Evolutionary conservation across 2,888 invertebrate genomes (phyloP), one percentile per base, ranked within the genome.

Genomic region (Xylota segnis): DNA sequence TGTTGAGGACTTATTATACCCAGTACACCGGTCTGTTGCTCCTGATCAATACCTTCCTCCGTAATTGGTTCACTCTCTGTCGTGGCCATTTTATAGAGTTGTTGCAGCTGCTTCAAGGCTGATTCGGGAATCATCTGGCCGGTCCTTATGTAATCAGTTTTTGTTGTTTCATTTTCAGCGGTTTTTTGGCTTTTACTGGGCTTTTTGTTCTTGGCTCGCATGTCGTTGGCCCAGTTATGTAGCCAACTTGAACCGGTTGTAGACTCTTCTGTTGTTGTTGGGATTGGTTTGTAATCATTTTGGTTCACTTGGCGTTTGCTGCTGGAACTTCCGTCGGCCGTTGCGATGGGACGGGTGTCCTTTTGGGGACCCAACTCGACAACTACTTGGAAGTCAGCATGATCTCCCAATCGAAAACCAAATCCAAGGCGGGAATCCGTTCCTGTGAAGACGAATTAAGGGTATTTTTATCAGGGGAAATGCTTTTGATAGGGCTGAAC

Each of bases 341-440:
- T 92, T 88, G 95, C 95, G 7, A 96, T 92, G 0, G 95, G 94
- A 83, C 94, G 94, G 0, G 97, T 97, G 86, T 96, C 94, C 0
- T 94, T 95, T 91, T 97, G 97, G 0, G 97, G 97, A 0, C 97
- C 97, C 29, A 96, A 90, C 90, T 97, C 97, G 0, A 96, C 90
- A 88, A 96, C 89, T 1, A 96, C 93, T 90, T 97, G 97, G 89
- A 96, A 95, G 91, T 97, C 97, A 0, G 96, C 96, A 91, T 96
- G 96, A 89, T 96, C 95, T 0, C 97, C 97, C 52, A 97, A 93
- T 0, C 96, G 94, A 90, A 96, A 97, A 0, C 97, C 97, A 89
- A 96, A 94, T 0, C 97, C 97, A 10, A 96, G 90, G 23, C 96
- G 93, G 0, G 96, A 96, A 90, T 97, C 97, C 4, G 96, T 96